Conservation (phyloP, 2,113 vertebrate species). For the Silurus meridionalis region DNA sequence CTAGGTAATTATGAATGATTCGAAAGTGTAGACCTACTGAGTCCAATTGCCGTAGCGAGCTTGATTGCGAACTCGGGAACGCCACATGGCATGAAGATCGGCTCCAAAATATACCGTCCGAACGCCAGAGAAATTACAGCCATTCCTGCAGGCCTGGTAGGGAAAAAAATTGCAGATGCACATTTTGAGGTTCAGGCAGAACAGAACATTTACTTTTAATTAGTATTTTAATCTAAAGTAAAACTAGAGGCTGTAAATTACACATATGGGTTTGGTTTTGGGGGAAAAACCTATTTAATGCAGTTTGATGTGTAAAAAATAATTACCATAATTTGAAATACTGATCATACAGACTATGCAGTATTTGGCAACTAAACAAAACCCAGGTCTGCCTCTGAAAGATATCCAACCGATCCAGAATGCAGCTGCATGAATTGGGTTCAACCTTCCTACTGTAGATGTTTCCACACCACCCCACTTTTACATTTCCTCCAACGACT, state of each 20-base stretch:
- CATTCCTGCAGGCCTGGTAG: conserved; percentile 82
- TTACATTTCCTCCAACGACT: no score
- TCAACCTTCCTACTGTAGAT: no score
- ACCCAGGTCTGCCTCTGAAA: no score
- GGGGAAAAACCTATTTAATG: neutral
- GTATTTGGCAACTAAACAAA: neutral
- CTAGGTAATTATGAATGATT: neutral
- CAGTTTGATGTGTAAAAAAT: no score
- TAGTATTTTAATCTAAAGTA: neutral
- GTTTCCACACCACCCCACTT: no score
- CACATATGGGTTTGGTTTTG: neutral
- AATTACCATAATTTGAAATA: no score
- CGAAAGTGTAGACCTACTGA: conserved; percentile 74
- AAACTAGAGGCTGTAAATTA: neutral
- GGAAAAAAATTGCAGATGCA: neutral
- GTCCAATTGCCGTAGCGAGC: conserved; percentile 84
- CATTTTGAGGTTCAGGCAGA: neutral
- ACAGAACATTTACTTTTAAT: neutral
- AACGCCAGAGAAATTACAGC: conserved; percentile 94
- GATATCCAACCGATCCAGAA: no score
- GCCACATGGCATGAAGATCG: conserved; percentile 91
- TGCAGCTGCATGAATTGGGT: no score
- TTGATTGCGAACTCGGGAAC: conserved; percentile 88
- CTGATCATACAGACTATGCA: neutral
- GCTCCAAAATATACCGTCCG: conserved; percentile 92